Base-by-base conservation (phyloP, 2,113 vertebrate species). In the Pithys albifrons region DNA sequence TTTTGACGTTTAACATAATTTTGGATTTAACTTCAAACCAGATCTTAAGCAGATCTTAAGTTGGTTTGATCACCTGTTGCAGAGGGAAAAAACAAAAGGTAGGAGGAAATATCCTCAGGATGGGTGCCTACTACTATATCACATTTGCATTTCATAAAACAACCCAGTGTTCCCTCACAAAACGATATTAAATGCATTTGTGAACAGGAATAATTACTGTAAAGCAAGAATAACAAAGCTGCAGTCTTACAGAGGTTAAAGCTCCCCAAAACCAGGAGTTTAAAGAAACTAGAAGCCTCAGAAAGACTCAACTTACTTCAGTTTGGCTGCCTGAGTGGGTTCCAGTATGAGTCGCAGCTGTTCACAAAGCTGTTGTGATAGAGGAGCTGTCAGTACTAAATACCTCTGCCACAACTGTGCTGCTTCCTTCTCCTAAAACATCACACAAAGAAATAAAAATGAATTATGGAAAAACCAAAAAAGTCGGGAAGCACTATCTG, bases 351-450 rank as follows among this genome's bases (percentile, higher is more conserved):
- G 99, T 12, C 99, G 98, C 6, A 99, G 99, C 97, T 99, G 99
- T 74, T 99, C 99, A 91, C 99, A 99, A 48, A 99, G 97, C 95
- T 99, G 99, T 95, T 99, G 99, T 59, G 99, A 99, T 3, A 99
- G 98, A n/a, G 98, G 97, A 5, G 98, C 98, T 5, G 99, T 99
- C 96, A 99, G 97, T 7, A 96, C 96, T 91, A 99, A 98, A 92
- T 99, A 99, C 89, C 98, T 98, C 83, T 99, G 99, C 99, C 99
- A 99, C 98, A 99, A 97, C 88, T 98, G 98, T 11, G 98, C 97
- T 39, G 99, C 98, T 18, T 98, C 97, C 33, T 97, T 98, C 96
- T 99, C 99, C 99, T 99, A 94, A 9, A 96, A 71, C 45, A 95
- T 35, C 48, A 48, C 11, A 58, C 8, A 81, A 76, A 82, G 35